These are phyloP conservation scores for Dione juno DNA, from an alignment of 2,888 invertebrate genomes.

Conservation along the genomic window DNA sequence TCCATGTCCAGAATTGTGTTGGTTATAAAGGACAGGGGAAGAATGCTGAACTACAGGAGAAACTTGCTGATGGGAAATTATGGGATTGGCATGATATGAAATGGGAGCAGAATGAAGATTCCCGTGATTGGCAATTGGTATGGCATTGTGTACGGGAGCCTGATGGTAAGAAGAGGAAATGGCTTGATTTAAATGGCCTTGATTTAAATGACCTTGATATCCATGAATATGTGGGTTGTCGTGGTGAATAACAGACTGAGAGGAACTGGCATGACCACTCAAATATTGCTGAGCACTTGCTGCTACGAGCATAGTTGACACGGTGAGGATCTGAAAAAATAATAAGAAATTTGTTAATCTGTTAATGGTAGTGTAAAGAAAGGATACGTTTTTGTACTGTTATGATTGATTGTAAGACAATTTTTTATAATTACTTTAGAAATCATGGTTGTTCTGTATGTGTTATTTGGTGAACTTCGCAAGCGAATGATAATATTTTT, in stretches of 20 bases:
- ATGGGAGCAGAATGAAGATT: conserved; percentile 26
- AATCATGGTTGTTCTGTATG: conserved; percentile 53
- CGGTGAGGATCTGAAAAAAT: conserved; percentile 35
- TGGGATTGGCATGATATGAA: conserved; percentile 44
- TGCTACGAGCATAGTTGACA: conserved; percentile 45
- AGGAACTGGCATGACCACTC: conserved; percentile 48
- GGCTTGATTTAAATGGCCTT: conserved; percentile 35
- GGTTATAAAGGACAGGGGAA: conserved; percentile 43
- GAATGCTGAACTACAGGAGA: conserved; percentile 38
- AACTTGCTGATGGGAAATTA: conserved; percentile 28
- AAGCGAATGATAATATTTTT: conserved; percentile 57
- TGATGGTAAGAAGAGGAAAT: conserved; percentile 25
- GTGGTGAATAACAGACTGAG: conserved; percentile 48
- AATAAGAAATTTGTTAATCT: not conserved
- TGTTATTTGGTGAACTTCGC: conserved; percentile 52
- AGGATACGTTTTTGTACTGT: not conserved
- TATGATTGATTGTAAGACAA: not conserved
- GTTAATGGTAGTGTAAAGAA: not conserved
- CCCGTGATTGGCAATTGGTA: conserved; percentile 4
- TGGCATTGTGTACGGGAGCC: conserved; percentile 27
- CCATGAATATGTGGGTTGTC: conserved; percentile 40
- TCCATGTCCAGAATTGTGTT: conserved; percentile 48
- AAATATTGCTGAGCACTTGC: conserved; percentile 56
- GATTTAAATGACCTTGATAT: conserved; percentile 42
- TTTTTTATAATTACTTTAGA: conserved; percentile 55